Evolutionary conservation across 2,888 invertebrate genomes (phyloP), one percentile per base, ranked within the genome.

Genomic region (Trachelus iudaicus): DNA sequence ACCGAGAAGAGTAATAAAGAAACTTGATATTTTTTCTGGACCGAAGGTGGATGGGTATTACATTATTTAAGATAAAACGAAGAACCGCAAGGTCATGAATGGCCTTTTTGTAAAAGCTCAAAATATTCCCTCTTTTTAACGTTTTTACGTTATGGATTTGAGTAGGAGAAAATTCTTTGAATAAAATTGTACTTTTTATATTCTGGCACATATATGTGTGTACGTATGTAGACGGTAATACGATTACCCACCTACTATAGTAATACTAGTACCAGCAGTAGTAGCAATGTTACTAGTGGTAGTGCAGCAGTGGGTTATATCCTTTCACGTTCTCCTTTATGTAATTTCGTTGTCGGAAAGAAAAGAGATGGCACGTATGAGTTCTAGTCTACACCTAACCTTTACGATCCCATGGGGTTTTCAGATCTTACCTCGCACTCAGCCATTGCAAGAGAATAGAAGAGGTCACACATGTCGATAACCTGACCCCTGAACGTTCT

Each of bases 381-480:
- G 56, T 23, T 56, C 9, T 23, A 56, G 23, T 56, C 56, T 9
- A 9, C 23, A 56, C 56, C 56, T 56, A 56, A 23, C 56, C 56
- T 56, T 15, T 23, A 56, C 9, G 56, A 56, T 23, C 56, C 56
- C 56, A 56, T 23, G 23, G 56, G 56, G 6, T 56, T 23, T 56
- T 23, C 9, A 56, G 9, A 56, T 56, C 56, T 56, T 9, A 56
- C 56, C 23, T 56, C 23, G 15, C 56, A 56, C 56, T 23, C 56
- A 56, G 56, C 56, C 23, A 6, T 56, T 9, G 23, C 56, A n/a
- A 69, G 6, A 69, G 31, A 40, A 30, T 35, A 15, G 68, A 80
- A 69, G 69, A 75, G 69, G 73, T 77, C 81, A 81, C 81, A 76
- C 74, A 73, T 37, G 33, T 30, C 37, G 73, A 77, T 80, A 77